Conservation (phyloP, 1,140 invertebrate genomes). For the Helicoverpa armigera region DNA sequence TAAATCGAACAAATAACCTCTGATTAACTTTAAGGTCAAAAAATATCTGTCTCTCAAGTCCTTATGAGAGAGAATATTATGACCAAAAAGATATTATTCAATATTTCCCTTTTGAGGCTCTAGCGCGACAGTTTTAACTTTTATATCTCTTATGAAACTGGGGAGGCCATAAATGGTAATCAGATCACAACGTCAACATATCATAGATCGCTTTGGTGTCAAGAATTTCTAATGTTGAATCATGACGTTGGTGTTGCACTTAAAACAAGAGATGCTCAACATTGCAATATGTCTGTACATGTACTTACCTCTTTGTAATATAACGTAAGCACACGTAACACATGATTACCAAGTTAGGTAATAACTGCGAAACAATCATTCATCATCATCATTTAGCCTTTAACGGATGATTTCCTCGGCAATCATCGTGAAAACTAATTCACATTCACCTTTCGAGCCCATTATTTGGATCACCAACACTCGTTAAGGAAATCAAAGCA, state of each 20-base stretch:
- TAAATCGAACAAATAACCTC: too few relatives aligned
- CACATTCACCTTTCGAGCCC: not conserved
- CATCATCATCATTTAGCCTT: conserved; percentile 21
- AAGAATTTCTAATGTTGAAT: not conserved
- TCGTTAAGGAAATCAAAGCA: conserved; percentile 19
- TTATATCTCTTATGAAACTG: too few relatives aligned
- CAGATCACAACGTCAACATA: not conserved
- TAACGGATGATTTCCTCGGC: not conserved
- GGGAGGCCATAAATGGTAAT: not conserved
- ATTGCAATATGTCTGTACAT: too few relatives aligned
- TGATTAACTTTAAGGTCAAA: too few relatives aligned
- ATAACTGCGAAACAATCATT: conserved; percentile 4
- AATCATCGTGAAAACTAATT: conserved; percentile 13
- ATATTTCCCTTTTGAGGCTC: too few relatives aligned
- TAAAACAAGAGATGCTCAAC: too few relatives aligned
- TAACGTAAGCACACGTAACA: not conserved
- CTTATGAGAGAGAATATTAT: too few relatives aligned
- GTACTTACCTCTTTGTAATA: too few relatives aligned
- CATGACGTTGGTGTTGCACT: too few relatives aligned
- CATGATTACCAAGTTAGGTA: conserved; percentile 12
- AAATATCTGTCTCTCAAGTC: too few relatives aligned
- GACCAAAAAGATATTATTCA: too few relatives aligned
- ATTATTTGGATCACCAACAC: conserved; percentile 6
- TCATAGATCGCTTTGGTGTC: not conserved
- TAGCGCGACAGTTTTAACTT: too few relatives aligned